phyloP scores from a whole-genome alignment of 2,113 vertebrate species.

The Menidia beryllina region DNA sequence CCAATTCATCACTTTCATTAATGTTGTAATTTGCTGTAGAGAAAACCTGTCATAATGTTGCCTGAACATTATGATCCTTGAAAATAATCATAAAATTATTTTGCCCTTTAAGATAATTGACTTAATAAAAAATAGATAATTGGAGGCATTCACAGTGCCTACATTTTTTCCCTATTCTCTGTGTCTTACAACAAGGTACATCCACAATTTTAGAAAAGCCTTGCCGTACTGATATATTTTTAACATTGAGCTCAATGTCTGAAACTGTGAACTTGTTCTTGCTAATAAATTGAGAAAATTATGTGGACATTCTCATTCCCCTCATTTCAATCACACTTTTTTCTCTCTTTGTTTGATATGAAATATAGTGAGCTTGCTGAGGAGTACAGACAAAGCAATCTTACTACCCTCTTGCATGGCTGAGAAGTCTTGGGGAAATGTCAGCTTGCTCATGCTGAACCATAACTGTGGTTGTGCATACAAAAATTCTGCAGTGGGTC shows the following conservation, averaged over 20 bases:
- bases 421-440: slow-evolving; percentile 42
- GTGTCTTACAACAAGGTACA: not conserved
- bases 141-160: too few species aligned
- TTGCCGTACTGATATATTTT: too few species aligned
- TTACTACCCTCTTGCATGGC: slow-evolving; percentile 17
- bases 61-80: too few species aligned
- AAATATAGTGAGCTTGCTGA: not conserved
- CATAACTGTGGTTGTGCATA: not conserved
- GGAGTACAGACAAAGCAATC: slow-evolving; percentile 7
- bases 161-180: not conserved
- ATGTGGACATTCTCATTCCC: not conserved
- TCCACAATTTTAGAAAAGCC: not conserved
- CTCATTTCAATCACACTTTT: not conserved
- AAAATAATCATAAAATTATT: too few species aligned
- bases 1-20: too few species aligned
- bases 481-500: slow-evolving; percentile 10
- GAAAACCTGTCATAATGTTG: too few species aligned
- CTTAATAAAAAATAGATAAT: not conserved
- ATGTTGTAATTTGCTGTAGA: too few species aligned
- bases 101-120: too few species aligned
- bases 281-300: not conserved
- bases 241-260: too few species aligned
- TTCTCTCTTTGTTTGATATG: not conserved
- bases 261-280: too few species aligned
- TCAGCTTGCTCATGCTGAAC: slow-evolving; percentile 37